Evolutionary conservation across 37 sponge, comb jelly and placozoan genomes (phyloP), one percentile per base, ranked within the genome.

Genomic region (Aplysina aerophoba): DNA sequence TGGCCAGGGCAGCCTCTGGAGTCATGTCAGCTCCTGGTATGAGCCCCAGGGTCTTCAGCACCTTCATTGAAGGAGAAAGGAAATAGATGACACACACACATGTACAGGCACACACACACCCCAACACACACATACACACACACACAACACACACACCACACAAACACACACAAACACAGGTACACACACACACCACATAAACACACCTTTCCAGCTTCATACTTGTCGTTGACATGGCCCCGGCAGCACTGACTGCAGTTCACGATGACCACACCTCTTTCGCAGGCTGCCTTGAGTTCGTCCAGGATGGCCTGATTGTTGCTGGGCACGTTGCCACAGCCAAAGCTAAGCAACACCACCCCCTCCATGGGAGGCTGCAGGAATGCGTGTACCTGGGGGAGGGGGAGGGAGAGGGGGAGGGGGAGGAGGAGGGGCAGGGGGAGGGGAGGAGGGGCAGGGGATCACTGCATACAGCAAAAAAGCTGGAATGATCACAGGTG

Each of bases 1-100:
- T 99, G 33, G 99, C 93, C 37, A 99, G 93, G 21, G 99, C 97
- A 65, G 99, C 99, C 65, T 99, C 99, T 50, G 92, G 84, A 34
- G 99, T 99, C 99, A 99, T 96, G 82, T 99, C 99, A 33, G 80
- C 91, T 24, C 99, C 99, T 30, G 91, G 83, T 19, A 99, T 57
- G n/a, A 96, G 89, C 36, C 97, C 97, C 55, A 87, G 90, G 34
- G 81, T 74, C 15, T 30, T 55, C 39, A 99, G 85, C 64, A 88
- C 82, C 98, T 98, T 74, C 19, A 36, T 6, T 62, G 58, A 60
- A 12, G 63, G 60, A 4, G 3, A 20, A 81, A 13, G 13, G 6
- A 44, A 3, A 44, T 8, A 44, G 6, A 44, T 44, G 8, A 44
- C 50, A 3, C 50, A 44, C 50, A 44, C 50, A 44, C 50, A 44